phyloP scores from a whole-genome alignment of 2,888 invertebrate genomes.

The Drosophila cracens region DNA sequence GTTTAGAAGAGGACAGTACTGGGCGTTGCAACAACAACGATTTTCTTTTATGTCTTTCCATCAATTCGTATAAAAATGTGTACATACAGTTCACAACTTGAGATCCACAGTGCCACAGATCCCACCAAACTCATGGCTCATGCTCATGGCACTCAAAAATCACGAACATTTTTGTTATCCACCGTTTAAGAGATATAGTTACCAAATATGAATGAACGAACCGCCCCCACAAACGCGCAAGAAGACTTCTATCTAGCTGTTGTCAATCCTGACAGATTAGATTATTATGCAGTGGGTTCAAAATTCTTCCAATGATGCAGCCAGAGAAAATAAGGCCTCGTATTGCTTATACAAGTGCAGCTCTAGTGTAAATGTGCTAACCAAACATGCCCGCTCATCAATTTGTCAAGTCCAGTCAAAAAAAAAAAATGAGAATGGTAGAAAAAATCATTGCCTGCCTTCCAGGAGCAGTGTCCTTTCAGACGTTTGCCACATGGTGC shows the following conservation, averaged over 20 bases:
- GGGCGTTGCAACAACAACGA: too few species aligned
- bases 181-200: neutral
- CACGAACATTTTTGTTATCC: neutral
- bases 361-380: conserved; percentile 45
- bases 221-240: neutral
- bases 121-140: neutral
- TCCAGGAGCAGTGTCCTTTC: conserved; percentile 12
- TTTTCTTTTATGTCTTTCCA: neutral
- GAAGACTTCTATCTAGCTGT: neutral
- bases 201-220: neutral
- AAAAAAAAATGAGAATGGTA: conserved; percentile 1
- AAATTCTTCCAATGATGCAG: neutral
- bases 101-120: neutral
- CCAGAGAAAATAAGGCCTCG: neutral
- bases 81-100: neutral
- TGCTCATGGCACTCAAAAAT: neutral
- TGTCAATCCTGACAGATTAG: neutral
- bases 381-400: conserved; percentile 38
- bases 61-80: neutral
- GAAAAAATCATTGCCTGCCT: conserved; percentile 17
- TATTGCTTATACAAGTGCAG: conserved; percentile 39
- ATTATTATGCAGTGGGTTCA: neutral
- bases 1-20: neutral
- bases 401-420: conserved; percentile 35
- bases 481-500: conserved; percentile 5